These are phyloP conservation scores for Acrocephalus kingi DNA, from an alignment of 2,113 vertebrate genomes.

Conservation along the genomic window DNA sequence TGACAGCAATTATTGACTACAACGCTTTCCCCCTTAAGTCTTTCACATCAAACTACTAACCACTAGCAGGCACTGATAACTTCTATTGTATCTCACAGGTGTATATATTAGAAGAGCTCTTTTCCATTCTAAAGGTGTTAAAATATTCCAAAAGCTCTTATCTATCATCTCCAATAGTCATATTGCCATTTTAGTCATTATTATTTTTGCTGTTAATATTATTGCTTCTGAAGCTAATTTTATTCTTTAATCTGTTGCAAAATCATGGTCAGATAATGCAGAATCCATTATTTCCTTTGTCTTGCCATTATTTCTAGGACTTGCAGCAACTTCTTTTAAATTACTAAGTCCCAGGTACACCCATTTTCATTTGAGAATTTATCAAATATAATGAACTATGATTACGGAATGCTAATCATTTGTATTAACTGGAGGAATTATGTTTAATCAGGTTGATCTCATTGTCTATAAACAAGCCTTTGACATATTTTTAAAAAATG, in stretches of 20 bases:
- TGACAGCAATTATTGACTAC: not conserved
- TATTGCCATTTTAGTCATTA: not conserved
- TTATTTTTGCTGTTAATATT: not conserved
- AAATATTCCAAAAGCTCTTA: not conserved
- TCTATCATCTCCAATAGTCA: not conserved
- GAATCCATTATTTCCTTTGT: not conserved
- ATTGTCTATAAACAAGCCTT: slow-evolving; percentile 25
- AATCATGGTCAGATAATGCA: not conserved
- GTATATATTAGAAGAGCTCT: not conserved
- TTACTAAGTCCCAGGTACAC: not conserved
- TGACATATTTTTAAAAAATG: not conserved
- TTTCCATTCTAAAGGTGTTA: not conserved
- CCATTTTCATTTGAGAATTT: not conserved
- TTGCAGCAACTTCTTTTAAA: slow-evolving; percentile 7
- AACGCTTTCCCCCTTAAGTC: not conserved
- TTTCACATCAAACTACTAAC: not conserved
- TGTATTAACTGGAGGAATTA: slow-evolving; percentile 2
- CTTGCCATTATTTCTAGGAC: not conserved
- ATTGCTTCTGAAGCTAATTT: not conserved
- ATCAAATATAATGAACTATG: not conserved
- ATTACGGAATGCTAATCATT: not conserved
- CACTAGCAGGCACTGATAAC: not conserved
- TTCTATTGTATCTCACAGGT: not conserved
- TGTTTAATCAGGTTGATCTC: slow-evolving; percentile 6
- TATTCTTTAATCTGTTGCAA: not conserved